Evolutionary conservation across 2,797 vertebrate species (phyloP), one percentile per base, ranked within the genome.

Genomic region (Leuciscus waleckii): DNA sequence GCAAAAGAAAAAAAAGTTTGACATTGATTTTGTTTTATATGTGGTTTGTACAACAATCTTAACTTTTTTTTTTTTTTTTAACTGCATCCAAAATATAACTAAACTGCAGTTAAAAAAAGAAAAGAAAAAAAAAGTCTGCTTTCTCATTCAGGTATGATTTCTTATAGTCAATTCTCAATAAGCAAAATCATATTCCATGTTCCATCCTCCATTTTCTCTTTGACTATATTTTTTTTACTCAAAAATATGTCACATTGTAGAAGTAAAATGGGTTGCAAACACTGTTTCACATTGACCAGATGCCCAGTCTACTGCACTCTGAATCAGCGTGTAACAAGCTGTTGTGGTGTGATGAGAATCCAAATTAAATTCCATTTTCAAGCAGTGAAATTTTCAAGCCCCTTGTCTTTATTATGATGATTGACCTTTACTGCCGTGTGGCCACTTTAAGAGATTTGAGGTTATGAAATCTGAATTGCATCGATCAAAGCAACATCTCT

Each of bases 401-500:
- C 10, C 84, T 80, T 67, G 32, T 85, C 69, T 80, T 78, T 8
- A 61, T 74, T 80, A 39, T 19, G 43, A 49, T 19, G 23, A 43
- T 49, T 85, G 84, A 85, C 84, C 77, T 85, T 73, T 79, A 74
- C 13, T 4, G 17, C 56, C 23, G 7, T 54, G 43, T 65, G 67
- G 16, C 68, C 69, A 26, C 77, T 80, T 79, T 67, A 85, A 79
- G 56, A 81, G 43, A 74, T 74, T 79, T 74, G 29, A 80, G 68
- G 32, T 67, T 49, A 80, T 29, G 32, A 73, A 67, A 74, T 80
- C 61, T 74, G 69, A 80, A 74, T 80, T 79, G 35, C 84, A 85
- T 81, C 43, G 58, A 81, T 81, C 68, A 81, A 80, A 73, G 77
- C 69, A 63, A 63, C 68, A 85, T 79, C 76, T 73, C 76, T 85